phyloP scores from a whole-genome alignment of 2,113 vertebrate genomes.

The Mystacornis crossleyi region DNA sequence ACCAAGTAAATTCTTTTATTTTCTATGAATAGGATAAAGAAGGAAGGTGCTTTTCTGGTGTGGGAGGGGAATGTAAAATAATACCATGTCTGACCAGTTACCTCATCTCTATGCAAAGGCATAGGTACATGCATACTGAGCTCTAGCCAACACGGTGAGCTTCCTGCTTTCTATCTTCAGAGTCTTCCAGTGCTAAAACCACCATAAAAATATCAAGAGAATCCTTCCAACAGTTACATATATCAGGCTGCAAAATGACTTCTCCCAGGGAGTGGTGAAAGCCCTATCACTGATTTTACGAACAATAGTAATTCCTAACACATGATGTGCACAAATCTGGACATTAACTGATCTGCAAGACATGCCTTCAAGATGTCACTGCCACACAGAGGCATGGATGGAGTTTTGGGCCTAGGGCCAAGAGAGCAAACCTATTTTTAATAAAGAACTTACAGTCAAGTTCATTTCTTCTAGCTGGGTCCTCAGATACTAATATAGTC shows the following conservation, averaged over 20 bases:
- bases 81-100: neutral
- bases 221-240: neutral
- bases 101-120: neutral
- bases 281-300: neutral
- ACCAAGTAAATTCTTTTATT: neutral
- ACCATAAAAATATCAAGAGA: neutral
- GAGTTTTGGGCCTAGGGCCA: neutral
- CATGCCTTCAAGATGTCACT: neutral
- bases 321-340: neutral
- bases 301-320: neutral
- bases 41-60: slow-evolving; percentile 1
- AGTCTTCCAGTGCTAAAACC: neutral
- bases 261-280: slow-evolving; percentile 6
- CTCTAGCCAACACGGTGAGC: neutral
- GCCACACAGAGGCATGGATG: neutral
- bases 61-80: neutral
- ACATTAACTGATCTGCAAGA: neutral
- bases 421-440: neutral
- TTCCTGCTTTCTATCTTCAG: neutral
- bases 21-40: neutral
- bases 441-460: neutral
- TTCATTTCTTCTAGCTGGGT: neutral
- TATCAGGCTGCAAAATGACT: neutral
- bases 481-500: neutral
- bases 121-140: neutral